phyloP scores from a whole-genome alignment of 2,797 vertebrate species.

The Rhabdophis nuchalis region DNA sequence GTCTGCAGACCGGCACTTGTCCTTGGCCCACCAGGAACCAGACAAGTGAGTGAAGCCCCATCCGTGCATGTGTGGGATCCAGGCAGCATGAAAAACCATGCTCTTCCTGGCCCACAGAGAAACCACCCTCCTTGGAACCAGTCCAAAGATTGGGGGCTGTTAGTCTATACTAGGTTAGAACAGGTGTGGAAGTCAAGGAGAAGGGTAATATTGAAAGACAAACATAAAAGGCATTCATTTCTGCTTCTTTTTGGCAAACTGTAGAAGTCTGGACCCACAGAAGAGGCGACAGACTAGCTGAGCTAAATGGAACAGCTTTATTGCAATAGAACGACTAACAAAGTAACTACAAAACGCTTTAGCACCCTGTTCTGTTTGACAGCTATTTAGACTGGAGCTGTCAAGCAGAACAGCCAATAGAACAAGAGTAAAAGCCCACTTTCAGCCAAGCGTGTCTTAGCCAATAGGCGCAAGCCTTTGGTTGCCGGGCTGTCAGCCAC shows the following conservation, averaged over 20 bases:
- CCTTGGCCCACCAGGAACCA: neutral
- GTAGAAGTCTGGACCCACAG: too few species aligned
- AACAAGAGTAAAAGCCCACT: too few species aligned
- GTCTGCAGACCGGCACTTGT: neutral
- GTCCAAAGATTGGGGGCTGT: neutral
- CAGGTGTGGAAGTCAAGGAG: neutral
- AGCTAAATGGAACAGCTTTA: too few species aligned
- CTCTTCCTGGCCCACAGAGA: neutral
- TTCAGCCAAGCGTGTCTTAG: too few species aligned
- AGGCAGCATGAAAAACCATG: neutral
- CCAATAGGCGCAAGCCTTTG: too few species aligned
- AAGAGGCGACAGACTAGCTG: too few species aligned
- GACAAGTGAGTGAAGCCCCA: neutral
- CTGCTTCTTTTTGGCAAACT: neutral
- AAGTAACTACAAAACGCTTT: too few species aligned
- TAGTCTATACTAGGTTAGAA: neutral
- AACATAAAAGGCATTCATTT: neutral
- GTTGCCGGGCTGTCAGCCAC: too few species aligned
- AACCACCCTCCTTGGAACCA: neutral
- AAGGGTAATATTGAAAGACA: neutral
- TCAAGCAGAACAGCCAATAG: too few species aligned
- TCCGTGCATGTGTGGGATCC: neutral
- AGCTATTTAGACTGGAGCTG: too few species aligned
- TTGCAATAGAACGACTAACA: too few species aligned
- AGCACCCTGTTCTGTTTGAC: too few species aligned